phyloP scores from a whole-genome alignment of 2,797 vertebrate genomes.

The Denticeps clupeoides region DNA sequence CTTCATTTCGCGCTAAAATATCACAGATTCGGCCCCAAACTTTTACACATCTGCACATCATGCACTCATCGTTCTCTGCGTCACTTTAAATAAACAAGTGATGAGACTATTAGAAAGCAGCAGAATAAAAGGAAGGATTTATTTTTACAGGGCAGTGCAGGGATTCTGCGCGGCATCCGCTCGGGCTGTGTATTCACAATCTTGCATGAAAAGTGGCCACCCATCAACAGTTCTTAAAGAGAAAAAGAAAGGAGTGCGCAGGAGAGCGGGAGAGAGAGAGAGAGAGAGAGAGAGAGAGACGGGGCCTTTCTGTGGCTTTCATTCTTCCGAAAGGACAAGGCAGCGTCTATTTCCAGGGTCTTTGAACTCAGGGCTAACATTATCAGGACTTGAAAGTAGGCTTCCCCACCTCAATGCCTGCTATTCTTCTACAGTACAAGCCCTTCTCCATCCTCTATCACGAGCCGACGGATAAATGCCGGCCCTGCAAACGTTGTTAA shows the following conservation, averaged over 20 bases:
- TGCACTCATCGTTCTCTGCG: too few species aligned
- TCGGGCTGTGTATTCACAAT: too few species aligned
- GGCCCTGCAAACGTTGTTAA: conserved; percentile 18
- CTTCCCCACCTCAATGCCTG: conserved; percentile 36
- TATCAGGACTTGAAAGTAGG: conserved; percentile 55
- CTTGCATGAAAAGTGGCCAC: conserved; percentile 33
- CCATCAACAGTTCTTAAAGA: conserved; percentile 35
- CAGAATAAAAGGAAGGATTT: too few species aligned
- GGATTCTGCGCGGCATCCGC: too few species aligned
- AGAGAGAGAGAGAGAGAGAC: not conserved
- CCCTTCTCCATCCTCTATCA: conserved; percentile 34
- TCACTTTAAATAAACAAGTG: too few species aligned
- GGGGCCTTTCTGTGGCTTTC: conserved; percentile 47
- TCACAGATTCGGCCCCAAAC: too few species aligned
- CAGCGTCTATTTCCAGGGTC: conserved; percentile 42
- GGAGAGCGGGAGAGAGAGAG: not conserved
- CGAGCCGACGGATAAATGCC: conserved; percentile 28
- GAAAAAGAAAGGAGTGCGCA: not conserved
- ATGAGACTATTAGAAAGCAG: too few species aligned
- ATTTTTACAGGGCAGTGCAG: too few species aligned
- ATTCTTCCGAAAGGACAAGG: conserved; percentile 57
- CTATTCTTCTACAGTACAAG: conserved; percentile 42
- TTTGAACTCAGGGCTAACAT: conserved; percentile 55
- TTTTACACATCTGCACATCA: too few species aligned
- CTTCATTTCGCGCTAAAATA: too few species aligned